Conservation (phyloP, 1,140 invertebrate genomes). For the Drosophila willistoni region DNA sequence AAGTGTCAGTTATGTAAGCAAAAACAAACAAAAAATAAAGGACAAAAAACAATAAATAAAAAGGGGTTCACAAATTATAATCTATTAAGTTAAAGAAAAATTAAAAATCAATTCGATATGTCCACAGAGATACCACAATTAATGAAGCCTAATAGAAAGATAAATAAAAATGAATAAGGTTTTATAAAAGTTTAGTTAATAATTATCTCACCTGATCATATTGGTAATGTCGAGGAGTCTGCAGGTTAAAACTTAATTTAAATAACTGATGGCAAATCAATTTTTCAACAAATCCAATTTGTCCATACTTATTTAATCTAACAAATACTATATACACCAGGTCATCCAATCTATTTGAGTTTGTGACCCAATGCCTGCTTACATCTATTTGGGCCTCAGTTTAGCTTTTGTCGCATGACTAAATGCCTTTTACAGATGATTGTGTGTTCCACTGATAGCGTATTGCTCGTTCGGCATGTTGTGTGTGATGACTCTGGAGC, state of each 20-base stretch:
- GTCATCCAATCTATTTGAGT: not conserved
- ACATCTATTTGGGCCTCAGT: not conserved
- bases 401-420: not conserved
- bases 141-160: constrained; percentile 11
- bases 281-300: not conserved
- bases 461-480: constrained; percentile 46
- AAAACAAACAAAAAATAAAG: not conserved
- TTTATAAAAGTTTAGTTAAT: too few species aligned
- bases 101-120: not conserved
- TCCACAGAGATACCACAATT: not conserved
- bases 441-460: constrained; percentile 71
- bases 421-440: constrained; percentile 46
- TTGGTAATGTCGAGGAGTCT: not conserved
- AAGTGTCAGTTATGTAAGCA: not conserved
- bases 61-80: not conserved
- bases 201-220: constrained; percentile 38
- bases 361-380: not conserved
- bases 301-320: not conserved
- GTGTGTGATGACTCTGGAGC: constrained; percentile 74
- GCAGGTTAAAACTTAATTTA: not conserved
- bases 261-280: not conserved
- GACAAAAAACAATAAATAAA: not conserved
- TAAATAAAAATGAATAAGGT: not conserved
- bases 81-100: constrained; percentile 12
- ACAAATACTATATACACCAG: not conserved